phyloP scores from a whole-genome alignment of 2,888 invertebrate species.

The Rotaria magnacalcarata region DNA sequence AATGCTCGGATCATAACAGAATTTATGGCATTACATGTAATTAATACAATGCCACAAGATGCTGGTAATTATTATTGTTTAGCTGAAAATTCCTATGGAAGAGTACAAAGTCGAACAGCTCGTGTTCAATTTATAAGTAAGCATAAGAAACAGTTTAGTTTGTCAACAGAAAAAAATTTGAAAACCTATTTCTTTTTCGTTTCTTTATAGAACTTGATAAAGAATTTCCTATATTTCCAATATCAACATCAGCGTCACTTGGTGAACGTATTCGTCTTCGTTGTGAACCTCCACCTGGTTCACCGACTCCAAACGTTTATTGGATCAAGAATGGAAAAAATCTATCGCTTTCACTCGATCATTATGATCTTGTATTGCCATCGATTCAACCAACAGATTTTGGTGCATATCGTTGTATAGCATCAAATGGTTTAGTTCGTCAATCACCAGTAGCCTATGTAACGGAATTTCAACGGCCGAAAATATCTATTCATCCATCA shows the following conservation, averaged over 20 bases:
- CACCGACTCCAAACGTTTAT: neutral
- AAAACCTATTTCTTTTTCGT: neutral
- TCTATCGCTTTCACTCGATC: neutral
- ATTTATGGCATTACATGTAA: constrained; percentile 27
- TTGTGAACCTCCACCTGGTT: constrained; percentile 16
- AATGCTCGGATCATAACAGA: constrained; percentile 28
- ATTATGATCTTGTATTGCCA: neutral
- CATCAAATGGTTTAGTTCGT: neutral
- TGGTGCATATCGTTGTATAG: constrained; percentile 23
- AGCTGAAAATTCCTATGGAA: neutral
- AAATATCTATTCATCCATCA: constrained; percentile 8
- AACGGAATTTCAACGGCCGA: neutral
- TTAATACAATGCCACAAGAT: constrained; percentile 30
- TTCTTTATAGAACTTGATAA: constrained; percentile 4
- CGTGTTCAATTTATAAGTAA: neutral
- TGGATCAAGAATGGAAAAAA: constrained; percentile 1
- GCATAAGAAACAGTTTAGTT: too few relatives aligned
- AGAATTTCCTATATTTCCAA: neutral
- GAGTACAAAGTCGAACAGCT: constrained; percentile 5
- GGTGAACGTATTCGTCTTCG: neutral
- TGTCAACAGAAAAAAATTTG: neutral
- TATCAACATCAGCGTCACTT: neutral
- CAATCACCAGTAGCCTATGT: neutral
- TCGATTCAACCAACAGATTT: neutral
- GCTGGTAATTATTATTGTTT: constrained; percentile 10